Evolutionary conservation across 2,797 vertebrate species (phyloP).

Genomic region (Myotis planiceps): DNA sequence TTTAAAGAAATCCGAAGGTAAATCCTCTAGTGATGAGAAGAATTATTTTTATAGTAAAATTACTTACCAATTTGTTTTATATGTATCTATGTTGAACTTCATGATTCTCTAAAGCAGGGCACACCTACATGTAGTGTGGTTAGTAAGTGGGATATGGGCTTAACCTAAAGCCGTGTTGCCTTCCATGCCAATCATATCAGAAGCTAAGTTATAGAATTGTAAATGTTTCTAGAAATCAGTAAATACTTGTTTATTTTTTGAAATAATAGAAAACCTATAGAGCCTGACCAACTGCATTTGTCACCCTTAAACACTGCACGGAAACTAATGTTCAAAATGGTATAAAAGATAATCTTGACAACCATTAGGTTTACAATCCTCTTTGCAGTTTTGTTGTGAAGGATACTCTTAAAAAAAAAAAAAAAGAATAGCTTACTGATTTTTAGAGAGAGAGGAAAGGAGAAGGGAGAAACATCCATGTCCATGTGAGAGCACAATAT

Average conservation of each 20-base stretch:
- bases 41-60: slow-evolving; percentile 13
- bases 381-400: background rate
- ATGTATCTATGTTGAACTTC: background rate
- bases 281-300: background rate
- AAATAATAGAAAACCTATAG: slow-evolving; percentile 35
- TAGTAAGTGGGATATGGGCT: background rate
- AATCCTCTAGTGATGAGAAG: background rate
- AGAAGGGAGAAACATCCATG: too few relatives aligned
- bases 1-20: background rate
- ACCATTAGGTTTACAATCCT: slow-evolving; percentile 18
- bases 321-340: background rate
- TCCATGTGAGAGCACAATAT: too few relatives aligned
- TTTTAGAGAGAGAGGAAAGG: too few relatives aligned
- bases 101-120: background rate
- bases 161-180: background rate
- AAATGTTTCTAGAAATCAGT: slow-evolving; percentile 20
- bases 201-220: background rate
- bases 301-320: background rate
- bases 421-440: too few relatives aligned
- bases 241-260: slow-evolving; percentile 26
- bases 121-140: background rate
- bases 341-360: background rate
- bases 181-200: background rate
- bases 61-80: background rate
- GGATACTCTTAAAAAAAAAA: background rate